A percentile compares a stretch with the other conserved stretches of the same genome.
These are phyloP conservation scores for Phoebastria nigripes DNA, from an alignment of 2,797 vertebrate genomes.

Conservation along the genomic window DNA sequence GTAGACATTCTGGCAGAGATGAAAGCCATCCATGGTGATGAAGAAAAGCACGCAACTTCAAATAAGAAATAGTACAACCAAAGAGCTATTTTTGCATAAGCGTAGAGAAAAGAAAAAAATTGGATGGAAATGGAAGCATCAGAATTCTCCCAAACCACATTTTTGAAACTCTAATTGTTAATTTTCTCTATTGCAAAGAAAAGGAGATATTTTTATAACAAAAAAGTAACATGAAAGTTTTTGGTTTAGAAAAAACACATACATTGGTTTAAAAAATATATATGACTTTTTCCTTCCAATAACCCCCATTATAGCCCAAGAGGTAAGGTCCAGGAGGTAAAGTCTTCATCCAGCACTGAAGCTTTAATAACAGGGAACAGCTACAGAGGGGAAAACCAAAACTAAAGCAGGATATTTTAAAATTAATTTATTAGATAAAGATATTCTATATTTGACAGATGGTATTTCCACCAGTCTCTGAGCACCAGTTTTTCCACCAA, in stretches of 20 bases:
- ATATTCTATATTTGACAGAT: not conserved
- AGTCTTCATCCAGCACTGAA: not conserved
- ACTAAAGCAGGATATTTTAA: not conserved
- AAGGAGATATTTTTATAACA: not conserved
- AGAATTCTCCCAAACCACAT: not conserved
- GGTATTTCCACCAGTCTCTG: not conserved
- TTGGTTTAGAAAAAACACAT: not conserved
- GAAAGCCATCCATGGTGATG: not conserved
- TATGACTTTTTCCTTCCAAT: not conserved
- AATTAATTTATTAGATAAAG: not conserved
- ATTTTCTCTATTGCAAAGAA: not conserved
- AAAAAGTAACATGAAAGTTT: not conserved
- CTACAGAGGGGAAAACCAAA: not conserved
- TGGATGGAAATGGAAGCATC: not conserved
- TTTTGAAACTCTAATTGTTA: not conserved
- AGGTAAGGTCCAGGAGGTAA: not conserved
- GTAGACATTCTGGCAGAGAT: not conserved
- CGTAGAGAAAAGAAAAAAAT: not conserved
- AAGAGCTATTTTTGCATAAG: not conserved
- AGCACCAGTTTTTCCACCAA: not conserved
- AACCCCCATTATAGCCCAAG: not conserved
- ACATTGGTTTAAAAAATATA: not conserved
- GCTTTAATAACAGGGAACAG: not conserved
- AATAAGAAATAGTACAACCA: not conserved
- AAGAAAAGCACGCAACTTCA: not conserved